Evolutionary conservation across 2,797 vertebrate species (phyloP).

Genomic region (Epinephelus malabaricus): DNA sequence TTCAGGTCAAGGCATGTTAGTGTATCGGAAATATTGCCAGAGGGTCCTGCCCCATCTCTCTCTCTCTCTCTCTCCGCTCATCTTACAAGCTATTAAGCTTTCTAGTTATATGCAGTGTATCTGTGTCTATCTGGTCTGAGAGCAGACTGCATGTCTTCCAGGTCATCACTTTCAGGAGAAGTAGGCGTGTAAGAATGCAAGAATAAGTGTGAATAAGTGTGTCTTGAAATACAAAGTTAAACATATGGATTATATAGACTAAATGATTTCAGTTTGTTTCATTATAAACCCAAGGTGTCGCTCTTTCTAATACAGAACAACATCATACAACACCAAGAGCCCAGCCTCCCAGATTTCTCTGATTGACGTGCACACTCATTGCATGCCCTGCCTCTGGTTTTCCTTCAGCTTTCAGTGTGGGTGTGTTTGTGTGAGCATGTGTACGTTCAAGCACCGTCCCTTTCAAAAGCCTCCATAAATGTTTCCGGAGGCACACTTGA

Average conservation of each 20-base stretch:
- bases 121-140: conserved; percentile 41
- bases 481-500: conserved; percentile 53
- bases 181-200: background rate
- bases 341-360: conserved; percentile 16
- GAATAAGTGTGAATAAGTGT: no score
- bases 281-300: background rate
- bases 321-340: conserved; percentile 6
- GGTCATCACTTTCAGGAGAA: conserved; percentile 22
- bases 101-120: conserved; percentile 25
- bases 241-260: background rate
- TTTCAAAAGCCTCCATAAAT: conserved; percentile 40
- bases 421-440: conserved; percentile 2
- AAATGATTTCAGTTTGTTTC: background rate
- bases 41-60: conserved; percentile 59
- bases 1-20: conserved; percentile 85
- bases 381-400: conserved; percentile 43
- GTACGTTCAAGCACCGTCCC: conserved; percentile 5
- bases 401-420: conserved; percentile 21
- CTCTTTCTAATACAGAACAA: conserved; percentile 15
- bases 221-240: background rate
- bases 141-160: conserved; percentile 31
- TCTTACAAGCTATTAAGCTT: conserved; percentile 49
- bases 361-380: conserved; percentile 59
- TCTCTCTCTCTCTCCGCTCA: conserved; percentile 31
- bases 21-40: conserved; percentile 72